Evolutionary conservation across 2,797 vertebrate genomes (phyloP), one percentile per base, ranked within the genome.

Genomic region (Sylvilagus floridanus): DNA sequence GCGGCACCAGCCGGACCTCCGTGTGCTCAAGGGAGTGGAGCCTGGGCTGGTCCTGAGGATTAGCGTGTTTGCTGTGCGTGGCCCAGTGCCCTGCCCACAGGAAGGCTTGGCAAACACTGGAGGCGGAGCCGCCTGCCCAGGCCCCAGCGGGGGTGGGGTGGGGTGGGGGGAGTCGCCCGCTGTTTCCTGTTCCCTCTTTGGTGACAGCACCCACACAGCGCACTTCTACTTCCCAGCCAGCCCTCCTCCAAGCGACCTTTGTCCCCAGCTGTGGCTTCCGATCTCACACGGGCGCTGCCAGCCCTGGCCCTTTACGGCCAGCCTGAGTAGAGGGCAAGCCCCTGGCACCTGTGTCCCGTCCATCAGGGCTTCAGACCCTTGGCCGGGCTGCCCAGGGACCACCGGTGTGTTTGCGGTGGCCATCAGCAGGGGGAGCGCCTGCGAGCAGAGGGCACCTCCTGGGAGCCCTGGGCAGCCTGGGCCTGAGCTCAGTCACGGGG

Each of bases 1-100:
- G 42, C 7, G 42, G 42, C 42, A 42, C 42, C 0, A 1, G 12
- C 13, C 28, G 1, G 10, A 11, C 0, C 22, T 19, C 2, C 12
- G 7, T 7, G 65, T 4, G 12, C n/a, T n/a, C 28, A 3, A 5
- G 1, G 22, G 30, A 47, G 22, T 30, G 13, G 66, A 7, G 30
- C 30, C 19, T 16, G 57, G 60, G 71, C 19, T 57, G 12, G 28
- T 16, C 26, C 32, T 2, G 28, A 21, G 12, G 26, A 30, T 9
- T 14, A 7, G 4, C 5, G 37, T n/a, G 60, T 66, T 66, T 91
- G 69, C 26, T 57, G 47, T 68, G 26, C 63, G 42, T 21, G 28
- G 24, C 28, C 62, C 32, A 14, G 7, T 12, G 22, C 37, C 37
- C 42, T 68, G 66, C 30, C 28, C 42, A 47, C 16, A 75, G 62